Percentiles rank a stretch among this genome's conserved stretches.
These are phyloP conservation scores for Parnassius apollo DNA, from an alignment of 2,888 invertebrate species.

Conservation along the genomic window DNA sequence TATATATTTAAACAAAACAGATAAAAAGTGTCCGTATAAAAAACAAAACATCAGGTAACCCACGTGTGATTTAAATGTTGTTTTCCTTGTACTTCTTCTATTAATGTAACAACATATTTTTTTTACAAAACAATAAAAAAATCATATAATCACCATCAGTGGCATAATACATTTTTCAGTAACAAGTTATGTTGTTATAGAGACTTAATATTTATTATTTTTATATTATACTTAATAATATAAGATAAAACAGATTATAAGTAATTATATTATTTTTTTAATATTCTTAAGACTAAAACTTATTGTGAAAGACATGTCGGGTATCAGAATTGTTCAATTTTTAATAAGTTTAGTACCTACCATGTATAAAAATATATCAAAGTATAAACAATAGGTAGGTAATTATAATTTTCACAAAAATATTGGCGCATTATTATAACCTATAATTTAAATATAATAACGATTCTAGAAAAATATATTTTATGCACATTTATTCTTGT, in stretches of 20 bases:
- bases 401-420: slow-evolving; percentile 24
- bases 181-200: no score
- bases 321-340: slow-evolving; percentile 2
- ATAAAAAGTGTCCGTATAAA: slow-evolving; percentile 10
- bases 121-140: not conserved
- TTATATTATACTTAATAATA: no score
- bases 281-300: not conserved
- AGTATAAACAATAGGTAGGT: no score
- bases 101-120: not conserved
- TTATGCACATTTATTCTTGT: slow-evolving; percentile 50
- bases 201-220: no score
- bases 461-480: slow-evolving; percentile 37
- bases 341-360: not conserved
- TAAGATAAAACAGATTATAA: no score
- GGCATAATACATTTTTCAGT: no score
- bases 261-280: not conserved
- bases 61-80: slow-evolving; percentile 3
- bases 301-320: slow-evolving; percentile 12
- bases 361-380: not conserved
- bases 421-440: slow-evolving; percentile 35
- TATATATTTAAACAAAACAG: slow-evolving; percentile 17
- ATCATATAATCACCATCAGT: not conserved
- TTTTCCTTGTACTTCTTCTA: slow-evolving; percentile 11
- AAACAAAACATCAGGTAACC: slow-evolving; percentile 17
- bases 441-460: slow-evolving; percentile 35